A percentile compares a stretch with the other conserved stretches of the same genome.
Evolutionary conservation across 1,140 invertebrate species (phyloP).

Genomic region (Mycetomoellerius zeteki): DNA sequence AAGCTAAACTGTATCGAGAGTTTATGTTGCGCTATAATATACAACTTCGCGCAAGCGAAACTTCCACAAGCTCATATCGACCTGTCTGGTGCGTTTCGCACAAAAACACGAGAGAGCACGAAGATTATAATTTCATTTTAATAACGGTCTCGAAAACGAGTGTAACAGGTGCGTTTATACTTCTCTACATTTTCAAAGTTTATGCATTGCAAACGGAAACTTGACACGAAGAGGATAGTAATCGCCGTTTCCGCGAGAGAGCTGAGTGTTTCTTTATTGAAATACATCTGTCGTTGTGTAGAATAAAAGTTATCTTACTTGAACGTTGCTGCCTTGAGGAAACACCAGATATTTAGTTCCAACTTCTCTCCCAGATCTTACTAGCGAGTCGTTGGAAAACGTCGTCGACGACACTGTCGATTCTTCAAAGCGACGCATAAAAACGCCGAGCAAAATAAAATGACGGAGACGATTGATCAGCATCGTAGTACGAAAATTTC

Average conservation of each 20-base stretch:
- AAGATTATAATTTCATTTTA: conserved; percentile 45
- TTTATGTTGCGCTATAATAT: conserved; percentile 29
- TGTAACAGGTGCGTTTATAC: conserved; percentile 19
- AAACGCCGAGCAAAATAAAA: neutral
- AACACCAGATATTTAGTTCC: conserved; percentile 82
- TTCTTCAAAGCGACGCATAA: neutral
- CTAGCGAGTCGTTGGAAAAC: conserved; percentile 46
- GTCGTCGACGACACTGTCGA: neutral
- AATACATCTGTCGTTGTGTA: neutral
- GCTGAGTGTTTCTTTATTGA: neutral
- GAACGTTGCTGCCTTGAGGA: conserved; percentile 86
- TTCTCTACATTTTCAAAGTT: conserved; percentile 6
- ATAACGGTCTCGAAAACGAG: conserved; percentile 4
- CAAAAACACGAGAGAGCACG: neutral
- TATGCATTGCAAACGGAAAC: neutral
- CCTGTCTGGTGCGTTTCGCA: conserved; percentile 8
- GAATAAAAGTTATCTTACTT: conserved; percentile 76
- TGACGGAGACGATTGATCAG: conserved; percentile 36
- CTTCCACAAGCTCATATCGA: conserved; percentile 16
- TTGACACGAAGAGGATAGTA: neutral
- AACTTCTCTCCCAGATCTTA: conserved; percentile 74
- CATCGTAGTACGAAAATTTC: conserved; percentile 5
- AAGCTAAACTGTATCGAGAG: conserved; percentile 15
- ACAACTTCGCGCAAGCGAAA: conserved; percentile 16
- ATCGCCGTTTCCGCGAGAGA: conserved; percentile 8